Percentiles rank a stretch among this genome's conserved stretches.
phyloP scores from a whole-genome alignment of 2,113 vertebrate species.

The Corvus moneduloides region DNA sequence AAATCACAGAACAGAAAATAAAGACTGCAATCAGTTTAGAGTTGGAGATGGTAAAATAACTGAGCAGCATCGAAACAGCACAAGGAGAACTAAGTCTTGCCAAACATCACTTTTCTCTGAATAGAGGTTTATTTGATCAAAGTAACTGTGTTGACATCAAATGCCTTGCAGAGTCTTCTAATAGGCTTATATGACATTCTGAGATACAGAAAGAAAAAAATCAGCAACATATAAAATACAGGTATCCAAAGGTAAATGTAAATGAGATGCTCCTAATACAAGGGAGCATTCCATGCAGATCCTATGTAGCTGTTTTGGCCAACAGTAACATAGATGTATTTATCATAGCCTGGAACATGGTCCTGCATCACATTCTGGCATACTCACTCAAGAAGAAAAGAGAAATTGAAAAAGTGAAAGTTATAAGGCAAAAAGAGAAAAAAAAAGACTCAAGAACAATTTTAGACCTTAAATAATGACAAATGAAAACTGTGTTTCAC shows the following conservation, averaged over 20 bases:
- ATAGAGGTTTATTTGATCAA: background rate
- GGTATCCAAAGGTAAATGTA: background rate
- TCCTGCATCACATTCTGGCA: background rate
- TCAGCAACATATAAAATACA: background rate
- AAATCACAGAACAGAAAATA: background rate
- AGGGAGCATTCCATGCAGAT: background rate
- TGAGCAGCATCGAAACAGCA: background rate
- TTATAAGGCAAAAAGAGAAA: background rate
- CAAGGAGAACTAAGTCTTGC: background rate
- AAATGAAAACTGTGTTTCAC: background rate
- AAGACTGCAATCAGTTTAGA: background rate
- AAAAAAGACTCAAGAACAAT: background rate
- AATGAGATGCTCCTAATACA: background rate
- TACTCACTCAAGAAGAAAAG: background rate
- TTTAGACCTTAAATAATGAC: background rate
- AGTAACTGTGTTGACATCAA: background rate
- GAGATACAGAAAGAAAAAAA: background rate
- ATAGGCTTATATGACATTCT: background rate
- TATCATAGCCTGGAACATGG: background rate
- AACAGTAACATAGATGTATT: background rate
- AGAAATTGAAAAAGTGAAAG: background rate
- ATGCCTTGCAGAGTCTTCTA: background rate
- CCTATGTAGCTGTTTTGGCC: background rate
- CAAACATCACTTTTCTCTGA: background rate
- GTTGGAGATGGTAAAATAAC: background rate